Evolutionary conservation across 2,797 vertebrate genomes (phyloP), one percentile per base, ranked within the genome.

Genomic region (Stomatorhinus walkeri): DNA sequence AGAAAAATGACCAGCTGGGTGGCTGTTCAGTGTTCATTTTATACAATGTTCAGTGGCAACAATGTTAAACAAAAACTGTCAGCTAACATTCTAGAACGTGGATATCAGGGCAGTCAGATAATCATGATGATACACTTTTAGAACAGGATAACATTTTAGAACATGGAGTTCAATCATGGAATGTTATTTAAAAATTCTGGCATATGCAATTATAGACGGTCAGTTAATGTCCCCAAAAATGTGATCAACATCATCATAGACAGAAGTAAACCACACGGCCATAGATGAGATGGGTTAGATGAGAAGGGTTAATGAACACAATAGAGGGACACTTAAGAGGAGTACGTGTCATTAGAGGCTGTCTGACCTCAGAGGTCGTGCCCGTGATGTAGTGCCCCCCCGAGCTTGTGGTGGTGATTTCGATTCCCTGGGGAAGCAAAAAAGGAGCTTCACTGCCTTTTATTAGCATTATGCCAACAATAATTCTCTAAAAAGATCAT

Each of bases 341-440:
- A 14, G 64, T 14, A 5, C 4, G 64, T 32, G 24, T 68, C 24
- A 14, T 68, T 14, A 43, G 36, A 8, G 72, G 6, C 36, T 2
- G 72, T 7, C 93, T 93, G 89, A 98, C 97, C 97, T 97, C 94
- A 0, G 92, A 48, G 5, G 92, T 90, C 19, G 94, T 93, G 0
- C 90, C 95, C 0, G 97, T 96, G 93, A 99, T 95, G 0, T 96
- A 97, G 93, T 99, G 98, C 90, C 96, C 96, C 91, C 95, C 96
- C 91, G 95, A 96, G 90, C 94, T 94, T 3, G 95, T 97, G 90
- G 97, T 97, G 0, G 96, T 95, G 92, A 99, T 96, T 93, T 98
- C 95, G 1, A 99, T 95, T 43, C 96, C 96, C 98, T 98, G 92
- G 86, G 43, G 52, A 90, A 79, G 87, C 36, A 76, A 32, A 90